Percentiles rank a stretch among this genome's conserved stretches.
Evolutionary conservation across 2,797 vertebrate species (phyloP).

Genomic region (Tapera naevia): DNA sequence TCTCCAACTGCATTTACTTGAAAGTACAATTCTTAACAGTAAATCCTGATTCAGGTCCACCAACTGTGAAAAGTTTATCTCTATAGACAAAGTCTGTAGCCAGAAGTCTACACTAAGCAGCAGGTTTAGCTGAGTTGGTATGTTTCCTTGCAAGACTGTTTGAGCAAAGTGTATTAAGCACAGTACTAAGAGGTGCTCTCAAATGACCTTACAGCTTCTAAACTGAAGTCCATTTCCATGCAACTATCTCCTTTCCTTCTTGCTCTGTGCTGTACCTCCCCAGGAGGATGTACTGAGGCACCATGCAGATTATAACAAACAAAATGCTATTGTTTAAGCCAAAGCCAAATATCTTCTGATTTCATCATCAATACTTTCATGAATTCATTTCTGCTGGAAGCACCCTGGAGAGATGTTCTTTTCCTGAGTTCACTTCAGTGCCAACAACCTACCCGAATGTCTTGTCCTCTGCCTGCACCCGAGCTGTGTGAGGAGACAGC

Average conservation of each 20-base stretch:
- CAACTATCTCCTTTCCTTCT: neutral
- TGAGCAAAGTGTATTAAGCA: neutral
- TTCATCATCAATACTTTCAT: neutral
- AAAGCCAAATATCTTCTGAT: neutral
- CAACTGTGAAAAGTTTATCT: neutral
- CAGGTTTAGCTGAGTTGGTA: neutral
- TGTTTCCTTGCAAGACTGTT: neutral
- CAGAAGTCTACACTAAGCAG: neutral
- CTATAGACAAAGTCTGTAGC: neutral
- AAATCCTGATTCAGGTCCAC: neutral
- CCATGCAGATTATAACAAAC: neutral
- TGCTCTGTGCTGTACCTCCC: neutral
- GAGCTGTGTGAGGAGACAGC: neutral
- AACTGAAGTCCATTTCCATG: neutral
- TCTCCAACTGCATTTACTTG: neutral
- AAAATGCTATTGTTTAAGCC: neutral
- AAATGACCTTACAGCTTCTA: neutral
- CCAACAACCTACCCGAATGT: neutral
- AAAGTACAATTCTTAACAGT: neutral
- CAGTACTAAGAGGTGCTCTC: neutral
- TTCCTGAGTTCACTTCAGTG: neutral
- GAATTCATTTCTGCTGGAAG: neutral
- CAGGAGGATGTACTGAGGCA: neutral
- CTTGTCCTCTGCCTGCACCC: neutral
- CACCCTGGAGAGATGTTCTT: neutral